These are phyloP conservation scores for Meriones psammophilus DNA, from an alignment of 2,797 vertebrate genomes.

Conservation along the genomic window DNA sequence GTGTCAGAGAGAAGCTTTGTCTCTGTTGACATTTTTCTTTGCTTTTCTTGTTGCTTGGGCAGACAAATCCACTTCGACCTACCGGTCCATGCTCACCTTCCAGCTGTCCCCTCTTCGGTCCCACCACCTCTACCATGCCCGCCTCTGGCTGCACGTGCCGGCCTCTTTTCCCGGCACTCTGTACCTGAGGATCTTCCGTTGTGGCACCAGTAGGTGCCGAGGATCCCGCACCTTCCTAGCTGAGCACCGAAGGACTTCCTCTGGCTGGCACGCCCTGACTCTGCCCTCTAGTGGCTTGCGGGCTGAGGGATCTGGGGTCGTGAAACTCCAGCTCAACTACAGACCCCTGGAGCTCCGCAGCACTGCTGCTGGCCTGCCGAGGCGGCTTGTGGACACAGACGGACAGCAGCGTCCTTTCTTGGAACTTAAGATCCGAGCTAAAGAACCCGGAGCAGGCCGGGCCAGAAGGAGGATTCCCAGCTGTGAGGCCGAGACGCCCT, in stretches of 20 bases:
- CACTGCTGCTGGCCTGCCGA: constrained; percentile 35
- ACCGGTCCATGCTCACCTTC: constrained; percentile 75
- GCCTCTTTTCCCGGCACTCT: constrained; percentile 64
- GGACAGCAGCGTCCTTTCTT: constrained; percentile 89
- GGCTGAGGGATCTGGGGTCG: not conserved
- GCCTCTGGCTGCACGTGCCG: constrained; percentile 87
- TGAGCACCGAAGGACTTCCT: constrained; percentile 47
- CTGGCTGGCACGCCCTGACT: constrained; percentile 78
- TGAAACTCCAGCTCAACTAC: constrained; percentile 74
- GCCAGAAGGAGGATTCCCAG: constrained; percentile 91
- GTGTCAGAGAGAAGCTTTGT: not conserved
- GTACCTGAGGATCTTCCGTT: constrained; percentile 82
- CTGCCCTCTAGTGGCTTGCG: constrained; percentile 77
- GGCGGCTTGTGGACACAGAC: constrained; percentile 48
- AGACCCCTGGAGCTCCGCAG: constrained; percentile 21
- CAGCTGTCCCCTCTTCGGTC: constrained; percentile 65
- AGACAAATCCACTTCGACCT: constrained; percentile 64
- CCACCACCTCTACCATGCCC: constrained; percentile 74
- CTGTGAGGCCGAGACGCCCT: constrained; percentile 90
- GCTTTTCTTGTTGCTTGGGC: not conserved
- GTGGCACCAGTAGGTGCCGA: not conserved
- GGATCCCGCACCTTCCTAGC: constrained; percentile 54
- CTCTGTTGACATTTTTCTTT: not conserved
- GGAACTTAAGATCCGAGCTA: constrained; percentile 87
- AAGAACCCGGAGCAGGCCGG: constrained; percentile 80